Evolutionary conservation across 2,113 vertebrate species (phyloP).

Genomic region (Pedionomus torquatus): DNA sequence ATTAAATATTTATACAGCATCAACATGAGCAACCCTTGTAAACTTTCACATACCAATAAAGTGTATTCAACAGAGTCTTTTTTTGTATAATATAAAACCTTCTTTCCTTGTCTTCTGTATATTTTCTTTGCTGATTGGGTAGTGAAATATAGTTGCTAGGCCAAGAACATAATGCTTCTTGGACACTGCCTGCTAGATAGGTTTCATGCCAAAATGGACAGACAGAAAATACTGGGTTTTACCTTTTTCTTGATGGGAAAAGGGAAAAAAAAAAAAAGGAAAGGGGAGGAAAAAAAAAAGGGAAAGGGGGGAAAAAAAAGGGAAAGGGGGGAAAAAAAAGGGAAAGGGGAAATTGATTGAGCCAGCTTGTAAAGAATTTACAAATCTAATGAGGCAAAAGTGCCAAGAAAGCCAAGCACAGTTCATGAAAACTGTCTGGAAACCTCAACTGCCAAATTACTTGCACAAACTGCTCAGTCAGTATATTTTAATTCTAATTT

Average conservation of each 20-base stretch:
- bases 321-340: not conserved
- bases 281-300: not conserved
- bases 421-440: not conserved
- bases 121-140: not conserved
- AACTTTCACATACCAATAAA: not conserved
- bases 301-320: not conserved
- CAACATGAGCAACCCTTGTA: not conserved
- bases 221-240: not conserved
- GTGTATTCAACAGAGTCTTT: not conserved
- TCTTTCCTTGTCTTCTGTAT: not conserved
- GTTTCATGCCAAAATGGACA: not conserved
- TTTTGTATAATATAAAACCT: not conserved
- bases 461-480: not conserved
- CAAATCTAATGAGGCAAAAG: not conserved
- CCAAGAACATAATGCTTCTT: not conserved
- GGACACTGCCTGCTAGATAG: not conserved
- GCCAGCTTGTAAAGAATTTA: not conserved
- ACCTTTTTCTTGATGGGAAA: not conserved
- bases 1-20: not conserved
- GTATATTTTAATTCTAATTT: not conserved
- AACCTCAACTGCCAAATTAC: not conserved
- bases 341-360: not conserved
- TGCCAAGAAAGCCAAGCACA: not conserved
- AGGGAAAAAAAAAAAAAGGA: not conserved
- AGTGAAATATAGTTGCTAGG: not conserved